phyloP scores from a whole-genome alignment of 2,888 invertebrate species.

The Miltochrista miniata region DNA sequence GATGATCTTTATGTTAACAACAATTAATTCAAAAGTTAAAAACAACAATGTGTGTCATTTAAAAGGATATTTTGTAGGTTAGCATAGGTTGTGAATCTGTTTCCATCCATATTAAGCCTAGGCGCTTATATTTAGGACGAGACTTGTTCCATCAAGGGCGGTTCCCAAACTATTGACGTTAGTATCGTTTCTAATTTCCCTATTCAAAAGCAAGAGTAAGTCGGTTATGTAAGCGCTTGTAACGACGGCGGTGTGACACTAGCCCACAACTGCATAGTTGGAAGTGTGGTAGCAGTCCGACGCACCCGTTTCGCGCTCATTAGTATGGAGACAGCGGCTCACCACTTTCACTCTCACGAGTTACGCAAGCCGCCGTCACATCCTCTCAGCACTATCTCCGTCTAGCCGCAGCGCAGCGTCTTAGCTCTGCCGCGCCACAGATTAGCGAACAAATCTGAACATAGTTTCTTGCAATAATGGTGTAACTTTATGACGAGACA shows the following conservation, averaged over 20 bases:
- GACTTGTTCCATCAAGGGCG: not conserved
- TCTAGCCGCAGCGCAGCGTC: conserved; percentile 35
- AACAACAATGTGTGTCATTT: not conserved
- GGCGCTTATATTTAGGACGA: too few species aligned
- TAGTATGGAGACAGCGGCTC: conserved; percentile 77
- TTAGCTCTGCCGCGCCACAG: conserved; percentile 20
- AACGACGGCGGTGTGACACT: conserved; percentile 68
- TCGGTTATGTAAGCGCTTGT: conserved; percentile 60
- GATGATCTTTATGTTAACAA: not conserved
- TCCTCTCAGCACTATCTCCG: conserved; percentile 54
- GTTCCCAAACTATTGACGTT: conserved; percentile 22
- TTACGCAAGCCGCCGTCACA: conserved; percentile 71
- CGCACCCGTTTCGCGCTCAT: conserved; percentile 72
- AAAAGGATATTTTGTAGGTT: not conserved
- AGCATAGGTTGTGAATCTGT: not conserved
- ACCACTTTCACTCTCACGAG: conserved; percentile 80
- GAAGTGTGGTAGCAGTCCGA: conserved; percentile 50
- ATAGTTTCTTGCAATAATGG: conserved; percentile 51
- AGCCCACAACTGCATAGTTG: conserved; percentile 68
- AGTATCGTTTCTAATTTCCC: conserved; percentile 37
- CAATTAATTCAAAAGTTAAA: not conserved
- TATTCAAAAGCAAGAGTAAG: conserved; percentile 59
- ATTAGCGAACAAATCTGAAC: conserved; percentile 35
- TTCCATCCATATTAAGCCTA: not conserved
- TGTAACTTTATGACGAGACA: conserved; percentile 50